A percentile compares a stretch with the other conserved stretches of the same genome.
These are phyloP conservation scores for Trichopria drosophilae DNA, from an alignment of 2,888 invertebrate genomes.

Conservation along the genomic window DNA sequence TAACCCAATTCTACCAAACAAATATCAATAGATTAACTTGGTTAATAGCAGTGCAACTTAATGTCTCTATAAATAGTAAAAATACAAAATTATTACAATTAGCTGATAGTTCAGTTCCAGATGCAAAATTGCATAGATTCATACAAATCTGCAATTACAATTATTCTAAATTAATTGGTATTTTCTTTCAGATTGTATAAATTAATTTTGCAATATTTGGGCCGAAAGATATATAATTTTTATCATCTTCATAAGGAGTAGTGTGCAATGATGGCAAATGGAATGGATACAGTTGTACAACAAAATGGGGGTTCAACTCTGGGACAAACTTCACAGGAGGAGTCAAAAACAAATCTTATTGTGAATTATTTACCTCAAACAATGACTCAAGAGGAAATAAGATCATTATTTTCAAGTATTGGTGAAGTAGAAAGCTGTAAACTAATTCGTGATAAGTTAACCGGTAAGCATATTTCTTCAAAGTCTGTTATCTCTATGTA, in stretches of 20 bases:
- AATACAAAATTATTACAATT: no score
- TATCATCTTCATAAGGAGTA: slow-evolving; percentile 45
- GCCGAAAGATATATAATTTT: no score
- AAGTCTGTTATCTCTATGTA: background rate
- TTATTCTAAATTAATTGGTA: no score
- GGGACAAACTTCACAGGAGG: slow-evolving; percentile 71
- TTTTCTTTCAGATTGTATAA: no score
- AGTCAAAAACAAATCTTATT: slow-evolving; percentile 97
- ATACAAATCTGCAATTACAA: no score
- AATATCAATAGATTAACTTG: no score
- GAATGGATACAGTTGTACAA: slow-evolving; percentile 79
- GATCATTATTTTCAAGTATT: slow-evolving; percentile 95
- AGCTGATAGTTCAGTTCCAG: no score
- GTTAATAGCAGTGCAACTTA: no score
- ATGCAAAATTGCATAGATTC: no score
- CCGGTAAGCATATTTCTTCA: slow-evolving; percentile 65
- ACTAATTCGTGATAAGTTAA: slow-evolving; percentile 96
- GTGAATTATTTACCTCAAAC: slow-evolving; percentile 99
- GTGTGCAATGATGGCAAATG: slow-evolving; percentile 78
- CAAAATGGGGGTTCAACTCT: slow-evolving; percentile 76
- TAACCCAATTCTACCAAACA: no score
- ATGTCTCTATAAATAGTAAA: no score
- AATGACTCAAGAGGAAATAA: slow-evolving; percentile 99
- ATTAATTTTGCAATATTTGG: no score
- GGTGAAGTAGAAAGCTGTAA: slow-evolving; percentile 99